Base-by-base conservation (phyloP, 2,113 vertebrate species). In the Forbesichthys agassizii region DNA sequence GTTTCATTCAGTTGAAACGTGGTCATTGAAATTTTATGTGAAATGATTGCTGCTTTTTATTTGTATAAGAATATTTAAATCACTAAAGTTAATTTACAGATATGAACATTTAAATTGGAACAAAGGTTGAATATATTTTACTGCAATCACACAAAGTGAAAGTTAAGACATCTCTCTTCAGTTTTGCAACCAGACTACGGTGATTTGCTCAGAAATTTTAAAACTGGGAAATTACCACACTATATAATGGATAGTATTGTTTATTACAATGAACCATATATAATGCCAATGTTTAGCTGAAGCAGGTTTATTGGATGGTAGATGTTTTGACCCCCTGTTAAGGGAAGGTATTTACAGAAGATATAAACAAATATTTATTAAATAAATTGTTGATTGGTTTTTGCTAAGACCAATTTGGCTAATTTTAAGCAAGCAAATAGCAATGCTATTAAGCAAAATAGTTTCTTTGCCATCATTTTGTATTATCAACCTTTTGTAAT, bases 381-480 rank as follows among this genome's bases (percentile, higher is more conserved):
- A 52, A 52, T 12, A 12, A 14, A n/a, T 54, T 54, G 52, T 54
- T 54, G 52, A 54, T n/a, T 42, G 36, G 13, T 52, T 14, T 54
- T n/a, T 54, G 7, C 52, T 54, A n/a, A 16, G 52, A 54, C 6
- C n/a, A 54, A n/a, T n/a, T 54, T 54, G 52, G n/a, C 1, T 1
- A 54, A 54, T 8, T n/a, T 14, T 54, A 14, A 27, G 9, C 20
- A 57, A 62, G 3, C 36, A 42, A 42, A 3, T 46, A 48, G 5
- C 13, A 71, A 54, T 77, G 20, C 8, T 60, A 11, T 6, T 7
- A 7, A 46, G 14, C 46, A 69, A 9, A 65, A 59, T 10, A 20
- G 33, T 68, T 72, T 64, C 56, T 46, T 73, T 55, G 68, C 54
- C 42, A 55, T 69, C 62, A 49, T 62, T 42, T 3, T 16, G 82